phyloP scores from a whole-genome alignment of 2,797 vertebrate species.

The Tenualosa ilisha region DNA sequence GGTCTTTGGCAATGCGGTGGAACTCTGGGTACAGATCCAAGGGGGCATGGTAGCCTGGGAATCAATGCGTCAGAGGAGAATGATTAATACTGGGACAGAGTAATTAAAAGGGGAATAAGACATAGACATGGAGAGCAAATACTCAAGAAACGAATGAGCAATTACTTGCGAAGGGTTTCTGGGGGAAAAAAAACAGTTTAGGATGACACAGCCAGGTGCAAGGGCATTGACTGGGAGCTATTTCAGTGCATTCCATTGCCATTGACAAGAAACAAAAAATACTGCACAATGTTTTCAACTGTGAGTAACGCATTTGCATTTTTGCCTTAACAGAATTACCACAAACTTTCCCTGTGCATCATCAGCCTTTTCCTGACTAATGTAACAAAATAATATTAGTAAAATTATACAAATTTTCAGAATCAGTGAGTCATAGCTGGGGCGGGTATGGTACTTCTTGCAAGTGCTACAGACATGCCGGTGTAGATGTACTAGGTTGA shows the following conservation, averaged over 20 bases:
- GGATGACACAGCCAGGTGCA: too few relatives aligned
- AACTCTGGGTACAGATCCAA: slow-evolving; percentile 97
- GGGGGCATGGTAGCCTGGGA: slow-evolving; percentile 91
- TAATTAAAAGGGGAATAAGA: too few relatives aligned
- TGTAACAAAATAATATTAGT: neutral
- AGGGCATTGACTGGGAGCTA: too few relatives aligned
- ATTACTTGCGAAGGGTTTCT: too few relatives aligned
- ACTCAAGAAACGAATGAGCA: too few relatives aligned
- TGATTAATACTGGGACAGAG: too few relatives aligned
- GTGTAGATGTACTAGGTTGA: neutral
- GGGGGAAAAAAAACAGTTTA: too few relatives aligned
- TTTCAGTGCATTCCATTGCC: too few relatives aligned
- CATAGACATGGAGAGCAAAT: too few relatives aligned
- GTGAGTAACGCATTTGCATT: too few relatives aligned
- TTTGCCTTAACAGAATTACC: neutral
- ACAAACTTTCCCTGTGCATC: neutral
- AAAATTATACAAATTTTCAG: neutral
- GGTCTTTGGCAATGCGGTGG: slow-evolving; percentile 90
- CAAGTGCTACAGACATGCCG: neutral
- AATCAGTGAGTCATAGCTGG: neutral
- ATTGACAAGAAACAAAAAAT: too few relatives aligned
- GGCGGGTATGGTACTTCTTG: neutral
- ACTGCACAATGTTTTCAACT: too few relatives aligned
- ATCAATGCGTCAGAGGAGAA: neutral
- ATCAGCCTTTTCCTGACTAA: neutral